Evolutionary conservation across 2,113 vertebrate genomes (phyloP), one percentile per base, ranked within the genome.

Genomic region (Amphiprion ocellaris): DNA sequence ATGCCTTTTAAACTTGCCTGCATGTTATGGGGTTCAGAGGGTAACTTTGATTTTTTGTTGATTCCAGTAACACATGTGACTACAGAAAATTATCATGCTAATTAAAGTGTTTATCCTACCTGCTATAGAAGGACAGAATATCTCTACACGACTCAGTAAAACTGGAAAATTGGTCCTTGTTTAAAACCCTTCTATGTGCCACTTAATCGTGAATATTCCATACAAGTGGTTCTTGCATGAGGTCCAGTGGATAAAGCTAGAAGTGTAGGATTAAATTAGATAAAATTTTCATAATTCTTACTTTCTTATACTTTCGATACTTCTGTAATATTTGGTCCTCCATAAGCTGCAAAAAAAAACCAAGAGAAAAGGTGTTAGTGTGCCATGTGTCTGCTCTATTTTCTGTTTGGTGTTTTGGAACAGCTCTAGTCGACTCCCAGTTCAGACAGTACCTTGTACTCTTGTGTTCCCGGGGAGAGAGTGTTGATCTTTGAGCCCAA

Each of bases 261-360:
- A 56, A 19, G 60, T 49, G 53, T 71, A 24, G 16, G 28, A 75
- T 54, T 4, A 11, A 56, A 30, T 54, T 1, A 46, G 4, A 21
- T n/a, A 0, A 50, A 37, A 39, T 15, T 17, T 8, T 37, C 70
- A 54, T 1, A 10, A 76, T 15, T 70, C 89, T 93, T 93, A 96
- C 97, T 94, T 96, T 96, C 87, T 93, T 96, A 84, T 96, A 95
- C 81, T 94, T 96, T 50, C 83, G 89, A 87, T 96, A 97, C 83
- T 97, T 95, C 7, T 95, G 92, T 73, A 96, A 86, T 86, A 96
- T 95, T 91, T 95, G 95, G 28, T 94, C 94, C 92, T 96, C 96
- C 82, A 96, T 94, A 3, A 93, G 80, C 96, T 97, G 92, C 75
- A 94, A 95, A 26, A 77, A 77, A 78, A 56, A 5, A 70, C 6